Percentiles rank a stretch among this genome's conserved stretches.
Evolutionary conservation across 2,888 invertebrate genomes (phyloP).

Genomic region (Polylopha cassiicola): DNA sequence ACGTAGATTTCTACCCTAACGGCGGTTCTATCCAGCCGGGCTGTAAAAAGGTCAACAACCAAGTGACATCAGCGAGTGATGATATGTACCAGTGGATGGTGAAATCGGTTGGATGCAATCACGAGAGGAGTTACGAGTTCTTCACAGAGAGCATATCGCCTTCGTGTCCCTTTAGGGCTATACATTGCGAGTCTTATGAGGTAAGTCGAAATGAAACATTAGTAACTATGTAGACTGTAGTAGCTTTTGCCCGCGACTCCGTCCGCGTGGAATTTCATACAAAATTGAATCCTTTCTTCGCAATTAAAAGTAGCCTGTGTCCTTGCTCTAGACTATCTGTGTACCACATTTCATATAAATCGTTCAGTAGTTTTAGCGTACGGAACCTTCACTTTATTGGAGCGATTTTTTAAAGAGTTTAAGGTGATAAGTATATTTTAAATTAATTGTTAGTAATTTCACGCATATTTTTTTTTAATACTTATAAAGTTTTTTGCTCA

Average conservation of each 20-base stretch:
- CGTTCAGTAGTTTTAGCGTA: too few species aligned
- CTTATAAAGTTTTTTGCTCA: too few species aligned
- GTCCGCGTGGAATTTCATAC: too few species aligned
- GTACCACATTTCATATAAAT: too few species aligned
- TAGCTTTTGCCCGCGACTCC: too few species aligned
- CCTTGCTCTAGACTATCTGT: too few species aligned
- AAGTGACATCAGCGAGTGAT: conserved; percentile 31
- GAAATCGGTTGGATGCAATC: conserved; percentile 89
- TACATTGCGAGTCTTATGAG: conserved; percentile 88
- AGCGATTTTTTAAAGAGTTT: too few species aligned
- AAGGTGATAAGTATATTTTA: too few species aligned
- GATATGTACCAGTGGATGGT: conserved; percentile 70
- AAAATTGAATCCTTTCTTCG: neutral
- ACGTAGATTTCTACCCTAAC: conserved; percentile 95
- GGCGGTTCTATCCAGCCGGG: conserved; percentile 85
- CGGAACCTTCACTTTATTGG: too few species aligned
- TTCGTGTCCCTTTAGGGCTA: conserved; percentile 85
- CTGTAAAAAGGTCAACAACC: conserved; percentile 45
- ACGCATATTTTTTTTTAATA: too few species aligned
- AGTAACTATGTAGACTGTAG: neutral
- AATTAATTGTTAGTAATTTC: too few species aligned
- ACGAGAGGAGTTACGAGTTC: conserved; percentile 88
- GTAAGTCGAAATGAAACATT: conserved; percentile 50
- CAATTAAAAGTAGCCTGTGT: neutral
- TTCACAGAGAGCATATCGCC: conserved; percentile 90